These are phyloP conservation scores for Hemicentrotus pulcherrimus DNA, from an alignment of 35 echinoderm and acorn worm species.

Conservation along the genomic window DNA sequence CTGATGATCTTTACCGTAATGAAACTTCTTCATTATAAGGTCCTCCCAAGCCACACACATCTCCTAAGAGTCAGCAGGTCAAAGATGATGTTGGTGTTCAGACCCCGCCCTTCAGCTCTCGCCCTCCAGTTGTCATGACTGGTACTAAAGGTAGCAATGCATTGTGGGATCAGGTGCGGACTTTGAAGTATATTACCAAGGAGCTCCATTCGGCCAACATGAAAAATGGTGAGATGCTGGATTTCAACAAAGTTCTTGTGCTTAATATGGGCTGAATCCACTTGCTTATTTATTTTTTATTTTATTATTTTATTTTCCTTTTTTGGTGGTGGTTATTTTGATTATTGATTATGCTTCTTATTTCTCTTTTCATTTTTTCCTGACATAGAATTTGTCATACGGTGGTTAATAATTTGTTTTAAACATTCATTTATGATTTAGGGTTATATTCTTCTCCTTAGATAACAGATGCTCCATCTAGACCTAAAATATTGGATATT, in stretches of 20 bases:
- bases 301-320: too few species aligned
- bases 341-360: too few species aligned
- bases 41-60: background rate
- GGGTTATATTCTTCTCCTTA: too few species aligned
- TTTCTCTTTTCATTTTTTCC: too few species aligned
- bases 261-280: too few species aligned
- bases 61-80: background rate
- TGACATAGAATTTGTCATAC: too few species aligned
- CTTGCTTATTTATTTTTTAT: background rate
- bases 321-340: too few species aligned
- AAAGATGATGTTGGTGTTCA: constrained; percentile 29
- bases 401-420: too few species aligned
- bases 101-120: constrained; percentile 35
- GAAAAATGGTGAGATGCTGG: constrained; percentile 30
- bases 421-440: too few species aligned
- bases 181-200: constrained; percentile 42
- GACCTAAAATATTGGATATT: too few species aligned
- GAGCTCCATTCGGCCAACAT: constrained; percentile 44
- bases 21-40: background rate
- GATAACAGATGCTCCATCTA: too few species aligned
- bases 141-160: constrained; percentile 36
- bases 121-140: background rate
- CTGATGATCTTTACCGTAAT: too few species aligned
- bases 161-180: constrained; percentile 58
- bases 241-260: background rate